Evolutionary conservation across 2,888 invertebrate species (phyloP).

Genomic region (Patella caerulea): DNA sequence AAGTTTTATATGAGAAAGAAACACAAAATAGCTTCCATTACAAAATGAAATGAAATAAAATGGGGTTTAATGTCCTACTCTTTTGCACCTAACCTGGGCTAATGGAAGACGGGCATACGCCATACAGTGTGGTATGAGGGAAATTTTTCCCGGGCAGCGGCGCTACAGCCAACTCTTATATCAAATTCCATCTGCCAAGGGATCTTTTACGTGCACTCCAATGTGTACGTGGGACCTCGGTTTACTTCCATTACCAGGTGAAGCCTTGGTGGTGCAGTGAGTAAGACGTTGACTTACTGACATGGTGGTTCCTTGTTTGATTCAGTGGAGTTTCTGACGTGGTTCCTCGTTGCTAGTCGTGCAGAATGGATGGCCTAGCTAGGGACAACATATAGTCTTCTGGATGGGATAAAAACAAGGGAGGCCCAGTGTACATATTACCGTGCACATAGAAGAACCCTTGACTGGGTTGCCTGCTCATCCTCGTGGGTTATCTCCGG

Average conservation of each 20-base stretch:
- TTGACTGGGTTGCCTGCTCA: no score
- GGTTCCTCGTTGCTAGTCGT: neutral
- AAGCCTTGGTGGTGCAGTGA: neutral
- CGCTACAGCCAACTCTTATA: no score
- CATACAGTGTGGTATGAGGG: no score
- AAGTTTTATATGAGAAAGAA: neutral
- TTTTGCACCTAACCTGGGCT: neutral
- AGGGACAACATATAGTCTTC: neutral
- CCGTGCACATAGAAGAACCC: no score
- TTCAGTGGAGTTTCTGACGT: neutral
- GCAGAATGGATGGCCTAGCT: neutral
- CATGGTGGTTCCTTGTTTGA: neutral
- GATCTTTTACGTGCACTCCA: no score
- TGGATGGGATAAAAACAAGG: neutral
- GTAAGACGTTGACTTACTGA: neutral
- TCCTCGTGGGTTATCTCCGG: no score
- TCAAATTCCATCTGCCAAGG: no score
- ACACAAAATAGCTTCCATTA: no score
- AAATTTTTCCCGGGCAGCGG: no score
- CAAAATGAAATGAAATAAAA: neutral
- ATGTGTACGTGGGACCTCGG: no score
- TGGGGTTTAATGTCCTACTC: neutral
- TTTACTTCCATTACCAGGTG: neutral
- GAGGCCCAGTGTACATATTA: neutral
- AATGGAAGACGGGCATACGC: no score